These are phyloP conservation scores for Malurus splendens DNA, from an alignment of 2,797 vertebrate species.

Conservation along the genomic window DNA sequence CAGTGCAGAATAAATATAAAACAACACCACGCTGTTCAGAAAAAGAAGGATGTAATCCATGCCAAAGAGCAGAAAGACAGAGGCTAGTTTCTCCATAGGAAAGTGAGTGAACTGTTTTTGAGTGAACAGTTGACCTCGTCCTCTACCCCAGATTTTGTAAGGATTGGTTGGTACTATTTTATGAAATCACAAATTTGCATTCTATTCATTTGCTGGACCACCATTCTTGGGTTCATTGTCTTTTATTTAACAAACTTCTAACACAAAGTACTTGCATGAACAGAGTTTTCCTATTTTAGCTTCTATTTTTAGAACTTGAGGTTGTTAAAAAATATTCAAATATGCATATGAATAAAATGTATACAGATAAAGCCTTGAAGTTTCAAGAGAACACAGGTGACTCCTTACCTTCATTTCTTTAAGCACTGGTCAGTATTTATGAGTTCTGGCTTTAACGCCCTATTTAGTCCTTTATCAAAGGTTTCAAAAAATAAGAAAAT, in stretches of 20 bases:
- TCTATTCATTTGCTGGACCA: not conserved
- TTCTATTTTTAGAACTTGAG: not conserved
- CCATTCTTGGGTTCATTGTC: not conserved
- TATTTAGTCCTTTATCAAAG: not conserved
- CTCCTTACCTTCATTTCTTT: not conserved
- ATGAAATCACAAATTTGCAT: not conserved
- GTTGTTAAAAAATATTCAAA: not conserved
- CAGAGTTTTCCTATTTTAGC: not conserved
- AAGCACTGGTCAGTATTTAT: not conserved
- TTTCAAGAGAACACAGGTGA: not conserved
- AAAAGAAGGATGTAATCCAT: not conserved
- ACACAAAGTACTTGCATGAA: not conserved
- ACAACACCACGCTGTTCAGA: accelerated
- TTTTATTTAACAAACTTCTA: not conserved
- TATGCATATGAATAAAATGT: not conserved
- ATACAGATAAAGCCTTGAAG: not conserved
- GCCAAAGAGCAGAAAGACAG: not conserved
- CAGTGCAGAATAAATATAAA: not conserved
- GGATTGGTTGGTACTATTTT: not conserved
- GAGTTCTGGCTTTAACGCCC: not conserved
- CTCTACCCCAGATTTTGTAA: not conserved
- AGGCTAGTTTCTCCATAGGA: not conserved
- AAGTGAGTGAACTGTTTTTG: not conserved
- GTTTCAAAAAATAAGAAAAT: not conserved
- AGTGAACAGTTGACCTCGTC: not conserved